Evolutionary conservation across 37 sponge, comb jelly and placozoan genomes (phyloP).

Genomic region (Oscarella lobularis): DNA sequence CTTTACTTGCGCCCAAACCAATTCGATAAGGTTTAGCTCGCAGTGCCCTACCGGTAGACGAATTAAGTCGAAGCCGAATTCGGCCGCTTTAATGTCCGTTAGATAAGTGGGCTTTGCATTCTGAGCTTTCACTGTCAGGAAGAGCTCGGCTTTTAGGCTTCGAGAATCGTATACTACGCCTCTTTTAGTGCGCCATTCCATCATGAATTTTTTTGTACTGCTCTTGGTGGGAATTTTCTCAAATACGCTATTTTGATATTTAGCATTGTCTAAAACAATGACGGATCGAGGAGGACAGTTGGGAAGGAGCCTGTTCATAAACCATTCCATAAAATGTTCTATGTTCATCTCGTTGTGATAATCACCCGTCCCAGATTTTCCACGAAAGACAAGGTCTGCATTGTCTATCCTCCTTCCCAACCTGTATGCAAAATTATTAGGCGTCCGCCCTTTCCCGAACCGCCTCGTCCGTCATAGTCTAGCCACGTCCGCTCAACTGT

Average conservation of each 20-base stretch:
- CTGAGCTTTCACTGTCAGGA: too few species aligned
- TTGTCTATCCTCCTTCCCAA: background rate
- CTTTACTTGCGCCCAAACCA: background rate
- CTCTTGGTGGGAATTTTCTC: background rate
- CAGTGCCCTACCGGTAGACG: background rate
- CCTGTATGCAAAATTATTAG: slow-evolving; percentile 2
- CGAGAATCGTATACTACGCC: too few species aligned
- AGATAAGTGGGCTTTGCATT: background rate
- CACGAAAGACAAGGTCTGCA: background rate
- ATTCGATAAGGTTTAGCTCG: background rate
- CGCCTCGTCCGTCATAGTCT: background rate
- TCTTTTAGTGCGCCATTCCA: too few species aligned
- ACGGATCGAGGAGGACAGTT: background rate
- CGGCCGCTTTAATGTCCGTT: background rate
- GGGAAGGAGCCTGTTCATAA: background rate
- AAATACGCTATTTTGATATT: background rate
- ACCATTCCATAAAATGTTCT: background rate
- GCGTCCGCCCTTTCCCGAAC: slow-evolving; percentile 1
- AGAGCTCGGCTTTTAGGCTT: too few species aligned
- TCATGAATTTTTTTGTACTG: background rate
- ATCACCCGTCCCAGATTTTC: background rate
- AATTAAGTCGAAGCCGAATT: background rate
- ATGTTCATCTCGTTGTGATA: slow-evolving; percentile 3
- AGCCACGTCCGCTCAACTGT: background rate
- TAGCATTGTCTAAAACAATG: background rate